Base-by-base conservation (phyloP, 2,888 invertebrate genomes). In the Phymatocera aterrima region DNA sequence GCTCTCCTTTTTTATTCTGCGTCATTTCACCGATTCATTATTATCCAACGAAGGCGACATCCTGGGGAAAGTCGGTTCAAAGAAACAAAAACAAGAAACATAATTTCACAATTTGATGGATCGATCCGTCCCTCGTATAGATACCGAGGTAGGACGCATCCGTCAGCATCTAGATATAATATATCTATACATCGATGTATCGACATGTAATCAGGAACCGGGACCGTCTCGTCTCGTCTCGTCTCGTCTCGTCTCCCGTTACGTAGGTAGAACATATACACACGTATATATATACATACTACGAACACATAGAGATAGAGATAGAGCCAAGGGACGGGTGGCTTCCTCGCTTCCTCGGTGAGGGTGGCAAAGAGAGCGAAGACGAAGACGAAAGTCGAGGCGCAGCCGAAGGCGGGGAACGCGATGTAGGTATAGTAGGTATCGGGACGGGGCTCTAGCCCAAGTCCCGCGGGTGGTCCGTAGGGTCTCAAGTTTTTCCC, bases 401-500 rank as follows among this genome's bases (percentile, higher is more conserved):
- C 31, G 31, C n/a, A 21, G 43, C n/a, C 37, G 65, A 40, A 6
- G 28, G 31, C 60, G 60, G 43, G 43, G 65, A 5, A 8, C 21
- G 10, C 15, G 60, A 8, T 4, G 28, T 4, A n/a, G 60, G 28
- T 8, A 31, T n/a, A 28, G 46, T 24, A 24, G 74, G 74, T 34
- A 40, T 34, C 54, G 74, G 74, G 24, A 21, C 24, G 70, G 37
- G 54, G 54, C 34, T 54, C 51, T 54, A 74, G 54, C 75, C 75
- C 37, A 57, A 43, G 57, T 57, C 40, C 75, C 75, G 75, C 75
- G 75, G 75, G 75, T 75, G 75, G 75, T 75, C 75, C 75, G 75
- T 57, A 57, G 75, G 75, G 75, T 75, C 57, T 75, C 75, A 75
- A 75, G 75, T 75, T 75, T 75, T 75, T 75, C 75, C 72, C 60